Conservation (phyloP, 1,140 invertebrate species). For the Diabrotica undecimpunctata region DNA sequence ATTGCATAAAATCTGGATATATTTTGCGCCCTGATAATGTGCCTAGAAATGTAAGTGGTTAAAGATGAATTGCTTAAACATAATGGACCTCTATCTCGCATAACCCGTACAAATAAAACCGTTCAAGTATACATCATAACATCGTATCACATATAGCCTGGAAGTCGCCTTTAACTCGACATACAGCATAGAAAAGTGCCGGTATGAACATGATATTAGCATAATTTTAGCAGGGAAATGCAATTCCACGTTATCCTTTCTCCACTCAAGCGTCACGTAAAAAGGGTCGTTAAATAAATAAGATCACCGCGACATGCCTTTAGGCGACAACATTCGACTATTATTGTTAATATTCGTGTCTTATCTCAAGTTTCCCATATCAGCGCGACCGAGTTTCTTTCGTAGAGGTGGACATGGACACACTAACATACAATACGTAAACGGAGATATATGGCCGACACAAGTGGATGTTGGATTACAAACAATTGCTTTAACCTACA, state of each 20-base stretch:
- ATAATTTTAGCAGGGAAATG: background rate
- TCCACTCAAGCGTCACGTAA: background rate
- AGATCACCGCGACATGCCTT: background rate
- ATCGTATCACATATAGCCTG: background rate
- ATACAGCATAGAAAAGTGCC: background rate
- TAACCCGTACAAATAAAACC: too few species aligned
- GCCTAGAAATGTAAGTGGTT: too few species aligned
- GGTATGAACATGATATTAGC: background rate
- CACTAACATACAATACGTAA: too few species aligned
- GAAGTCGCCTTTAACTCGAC: background rate
- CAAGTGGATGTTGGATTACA: too few species aligned
- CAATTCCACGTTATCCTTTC: background rate
- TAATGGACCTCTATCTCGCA: too few species aligned
- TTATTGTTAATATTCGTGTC: background rate
- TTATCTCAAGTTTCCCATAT: constrained; percentile 1
- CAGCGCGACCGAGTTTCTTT: background rate
- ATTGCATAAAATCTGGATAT: too few species aligned
- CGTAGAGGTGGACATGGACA: background rate
- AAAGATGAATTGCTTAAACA: too few species aligned
- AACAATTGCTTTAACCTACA: too few species aligned
- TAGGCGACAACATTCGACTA: background rate
- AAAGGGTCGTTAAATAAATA: constrained; percentile 1
- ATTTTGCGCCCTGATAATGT: too few species aligned
- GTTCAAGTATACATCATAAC: too few species aligned
- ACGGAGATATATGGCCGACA: too few species aligned